phyloP scores from a whole-genome alignment of 2,113 vertebrate species.

The Rhombomys opimus region DNA sequence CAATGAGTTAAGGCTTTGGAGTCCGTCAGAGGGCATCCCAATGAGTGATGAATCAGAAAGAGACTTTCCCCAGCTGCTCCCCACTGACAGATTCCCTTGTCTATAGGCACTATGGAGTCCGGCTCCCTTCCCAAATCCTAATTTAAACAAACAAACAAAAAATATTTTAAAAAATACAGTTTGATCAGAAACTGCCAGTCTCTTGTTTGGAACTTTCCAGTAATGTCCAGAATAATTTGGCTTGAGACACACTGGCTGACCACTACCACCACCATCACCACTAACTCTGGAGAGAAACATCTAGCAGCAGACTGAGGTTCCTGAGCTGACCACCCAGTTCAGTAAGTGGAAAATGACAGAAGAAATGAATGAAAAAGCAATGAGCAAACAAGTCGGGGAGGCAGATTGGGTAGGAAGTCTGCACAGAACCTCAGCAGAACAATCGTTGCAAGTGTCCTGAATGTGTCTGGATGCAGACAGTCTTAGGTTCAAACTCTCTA shows the following conservation, averaged over 20 bases:
- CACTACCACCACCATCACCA: not conserved
- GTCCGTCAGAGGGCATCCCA: slow-evolving; percentile 30
- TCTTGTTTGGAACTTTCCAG: slow-evolving; percentile 65
- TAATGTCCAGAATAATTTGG: slow-evolving; percentile 54
- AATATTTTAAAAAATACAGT: slow-evolving; percentile 63
- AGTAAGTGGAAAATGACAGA: not conserved
- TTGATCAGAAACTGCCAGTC: slow-evolving; percentile 67
- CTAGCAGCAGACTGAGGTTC: slow-evolving; percentile 40
- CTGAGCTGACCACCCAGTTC: slow-evolving; percentile 66
- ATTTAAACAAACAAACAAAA: slow-evolving; percentile 81
- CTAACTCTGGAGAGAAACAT: not conserved
- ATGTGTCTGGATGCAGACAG: not conserved
- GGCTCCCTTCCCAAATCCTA: slow-evolving; percentile 70
- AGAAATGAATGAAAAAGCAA: not conserved
- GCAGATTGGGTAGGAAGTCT: accelerated
- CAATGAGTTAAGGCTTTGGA: slow-evolving; percentile 9
- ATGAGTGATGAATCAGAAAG: not conserved
- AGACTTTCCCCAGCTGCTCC: not conserved
- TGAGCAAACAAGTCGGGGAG: accelerated
- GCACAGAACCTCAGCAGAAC: accelerated
- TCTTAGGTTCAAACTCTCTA: not conserved
- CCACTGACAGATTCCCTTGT: slow-evolving; percentile 31
- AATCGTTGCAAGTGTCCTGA: not conserved
- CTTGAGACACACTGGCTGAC: slow-evolving; percentile 62
- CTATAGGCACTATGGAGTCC: slow-evolving; percentile 60